Evolutionary conservation across 1,140 invertebrate genomes (phyloP).

Genomic region (Rhizoglyphus robini): DNA sequence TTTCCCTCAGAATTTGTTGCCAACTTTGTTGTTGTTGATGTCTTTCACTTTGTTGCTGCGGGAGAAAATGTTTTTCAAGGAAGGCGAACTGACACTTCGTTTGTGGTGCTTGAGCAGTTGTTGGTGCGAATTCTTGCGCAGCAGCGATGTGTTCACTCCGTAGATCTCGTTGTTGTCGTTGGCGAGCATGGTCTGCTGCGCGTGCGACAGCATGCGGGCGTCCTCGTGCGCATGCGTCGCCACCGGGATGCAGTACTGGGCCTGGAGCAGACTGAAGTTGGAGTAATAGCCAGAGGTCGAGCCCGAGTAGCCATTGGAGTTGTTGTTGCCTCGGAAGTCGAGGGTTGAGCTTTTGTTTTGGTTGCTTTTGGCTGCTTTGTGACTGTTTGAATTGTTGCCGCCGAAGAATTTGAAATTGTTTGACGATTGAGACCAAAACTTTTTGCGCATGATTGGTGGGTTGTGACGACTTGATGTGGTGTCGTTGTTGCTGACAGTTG

Average conservation of each 20-base stretch:
- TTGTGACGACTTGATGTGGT: not conserved
- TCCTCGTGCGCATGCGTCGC: no score
- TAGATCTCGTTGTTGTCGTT: conserved; percentile 8
- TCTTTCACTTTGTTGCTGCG: no score
- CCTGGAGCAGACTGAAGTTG: no score
- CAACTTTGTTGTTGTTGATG: no score
- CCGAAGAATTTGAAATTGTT: not conserved
- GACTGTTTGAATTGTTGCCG: not conserved
- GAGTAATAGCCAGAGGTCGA: not conserved
- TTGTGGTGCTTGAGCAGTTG: no score
- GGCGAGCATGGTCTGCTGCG: not conserved
- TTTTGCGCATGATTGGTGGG: not conserved
- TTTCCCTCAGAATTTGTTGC: no score
- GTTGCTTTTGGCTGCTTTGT: not conserved
- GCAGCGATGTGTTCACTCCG: not conserved
- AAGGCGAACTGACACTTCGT: no score
- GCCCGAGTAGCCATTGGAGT: not conserved
- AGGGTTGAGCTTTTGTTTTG: not conserved
- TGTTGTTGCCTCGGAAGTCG: not conserved
- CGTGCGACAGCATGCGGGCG: not conserved
- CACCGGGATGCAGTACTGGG: no score
- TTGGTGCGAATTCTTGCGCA: not conserved
- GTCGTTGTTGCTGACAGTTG: conserved; percentile 3
- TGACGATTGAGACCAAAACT: not conserved
- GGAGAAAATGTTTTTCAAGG: no score